phyloP scores from a whole-genome alignment of 2,797 vertebrate species.

The Coilia nasus region DNA sequence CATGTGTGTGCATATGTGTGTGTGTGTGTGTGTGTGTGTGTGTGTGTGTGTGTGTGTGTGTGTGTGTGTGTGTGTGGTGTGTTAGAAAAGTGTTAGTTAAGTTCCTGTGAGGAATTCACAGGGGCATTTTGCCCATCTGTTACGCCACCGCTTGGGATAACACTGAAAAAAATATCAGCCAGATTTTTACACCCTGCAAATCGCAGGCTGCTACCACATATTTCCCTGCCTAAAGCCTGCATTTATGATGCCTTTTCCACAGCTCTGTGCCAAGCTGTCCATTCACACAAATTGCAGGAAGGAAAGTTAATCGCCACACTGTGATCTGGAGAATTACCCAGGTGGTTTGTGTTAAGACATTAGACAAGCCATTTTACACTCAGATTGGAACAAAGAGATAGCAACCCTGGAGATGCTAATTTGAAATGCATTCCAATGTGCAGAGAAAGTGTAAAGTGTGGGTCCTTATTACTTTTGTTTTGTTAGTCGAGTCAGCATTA shows the following conservation, averaged over 20 bases:
- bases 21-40: not conserved
- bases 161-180: not conserved
- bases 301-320: not conserved
- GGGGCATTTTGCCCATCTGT: not conserved
- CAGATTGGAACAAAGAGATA: not conserved
- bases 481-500: too few species aligned
- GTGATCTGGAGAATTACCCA: slow-evolving; percentile 24
- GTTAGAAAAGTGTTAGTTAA: not conserved
- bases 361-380: not conserved
- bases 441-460: not conserved
- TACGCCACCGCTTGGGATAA: not conserved
- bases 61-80: too few species aligned
- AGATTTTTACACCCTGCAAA: slow-evolving; percentile 1
- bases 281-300: not conserved
- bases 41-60: not conserved
- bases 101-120: not conserved
- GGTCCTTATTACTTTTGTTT: too few species aligned
- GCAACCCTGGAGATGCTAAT: not conserved
- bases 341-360: not conserved
- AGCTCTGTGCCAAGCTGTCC: not conserved
- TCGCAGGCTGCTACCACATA: not conserved
- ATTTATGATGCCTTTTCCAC: not conserved
- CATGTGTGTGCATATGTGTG: not conserved
- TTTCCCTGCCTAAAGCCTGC: not conserved
- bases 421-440: not conserved